Conservation (phyloP, 1,140 invertebrate species). For the Drosophila mauritiana region DNA sequence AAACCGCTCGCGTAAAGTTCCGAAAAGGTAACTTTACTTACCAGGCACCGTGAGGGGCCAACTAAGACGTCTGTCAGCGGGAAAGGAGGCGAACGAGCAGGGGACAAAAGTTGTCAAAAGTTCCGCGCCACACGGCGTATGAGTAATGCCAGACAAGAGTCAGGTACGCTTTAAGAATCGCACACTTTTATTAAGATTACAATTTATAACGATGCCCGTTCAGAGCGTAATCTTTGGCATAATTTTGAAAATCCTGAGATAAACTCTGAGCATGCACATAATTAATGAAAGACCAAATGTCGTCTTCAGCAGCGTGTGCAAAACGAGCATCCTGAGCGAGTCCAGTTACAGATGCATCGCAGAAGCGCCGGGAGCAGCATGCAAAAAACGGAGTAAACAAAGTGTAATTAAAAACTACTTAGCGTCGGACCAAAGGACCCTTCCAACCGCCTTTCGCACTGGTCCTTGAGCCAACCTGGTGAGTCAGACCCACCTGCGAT, state of each 20-base stretch:
- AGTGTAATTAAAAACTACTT: constrained; percentile 84
- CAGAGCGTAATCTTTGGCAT: constrained; percentile 76
- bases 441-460: not conserved
- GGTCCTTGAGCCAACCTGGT: constrained; percentile 7
- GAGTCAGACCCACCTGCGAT: constrained; percentile 79
- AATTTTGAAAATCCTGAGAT: constrained; percentile 77
- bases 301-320: constrained; percentile 80
- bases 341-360: constrained; percentile 31
- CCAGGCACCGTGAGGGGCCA: constrained; percentile 30
- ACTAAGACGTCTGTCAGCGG: constrained; percentile 55
- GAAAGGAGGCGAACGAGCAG: constrained; percentile 9
- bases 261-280: constrained; percentile 82
- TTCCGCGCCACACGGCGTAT: constrained; percentile 64
- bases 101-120: constrained; percentile 50
- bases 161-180: constrained; percentile 42
- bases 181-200: constrained; percentile 72
- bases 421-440: constrained; percentile 31
- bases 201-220: constrained; percentile 61
- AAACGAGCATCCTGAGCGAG: constrained; percentile 62
- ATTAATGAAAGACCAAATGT: constrained; percentile 82
- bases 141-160: constrained; percentile 62
- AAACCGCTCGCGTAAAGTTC: constrained; percentile 22
- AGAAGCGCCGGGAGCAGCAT: constrained; percentile 23
- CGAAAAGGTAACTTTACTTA: constrained; percentile 38
- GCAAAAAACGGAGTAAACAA: constrained; percentile 67